These are phyloP conservation scores for Bombus sibiricus DNA, from an alignment of 1,140 invertebrate species.

Conservation along the genomic window DNA sequence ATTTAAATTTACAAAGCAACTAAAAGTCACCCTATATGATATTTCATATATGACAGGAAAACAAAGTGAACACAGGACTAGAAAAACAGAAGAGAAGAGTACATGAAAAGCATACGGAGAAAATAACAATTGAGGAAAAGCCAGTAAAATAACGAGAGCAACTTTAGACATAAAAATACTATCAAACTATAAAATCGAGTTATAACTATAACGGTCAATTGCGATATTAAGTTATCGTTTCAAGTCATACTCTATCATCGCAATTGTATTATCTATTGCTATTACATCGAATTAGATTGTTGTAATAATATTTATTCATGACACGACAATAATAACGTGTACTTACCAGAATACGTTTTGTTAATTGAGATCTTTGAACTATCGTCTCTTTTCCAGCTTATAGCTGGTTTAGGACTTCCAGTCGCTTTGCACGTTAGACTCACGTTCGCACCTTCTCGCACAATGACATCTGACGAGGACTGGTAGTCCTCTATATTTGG, in stretches of 20 bases:
- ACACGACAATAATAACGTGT: not conserved
- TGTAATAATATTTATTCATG: not conserved
- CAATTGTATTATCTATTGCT: not conserved
- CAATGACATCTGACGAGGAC: conserved; percentile 95
- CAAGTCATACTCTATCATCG: too few relatives aligned
- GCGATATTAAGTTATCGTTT: not conserved
- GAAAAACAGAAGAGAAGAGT: not conserved
- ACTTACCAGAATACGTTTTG: conserved; percentile 89
- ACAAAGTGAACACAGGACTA: too few relatives aligned
- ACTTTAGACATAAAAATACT: not conserved
- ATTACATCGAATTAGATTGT: too few relatives aligned
- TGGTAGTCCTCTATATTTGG: conserved; percentile 95
- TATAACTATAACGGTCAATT: not conserved
- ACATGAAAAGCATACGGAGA: not conserved
- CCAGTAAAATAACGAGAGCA: not conserved
- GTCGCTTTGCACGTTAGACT: conserved; percentile 93
- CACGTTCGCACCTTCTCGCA: conserved; percentile 94
- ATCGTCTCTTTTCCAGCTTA: conserved; percentile 96
- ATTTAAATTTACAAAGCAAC: not conserved
- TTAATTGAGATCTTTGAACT: conserved; percentile 92
- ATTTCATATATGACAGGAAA: not conserved
- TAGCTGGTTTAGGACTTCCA: conserved; percentile 93
- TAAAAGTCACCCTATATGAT: not conserved
- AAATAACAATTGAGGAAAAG: not conserved
- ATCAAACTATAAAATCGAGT: not conserved